These are phyloP conservation scores for Camponotus floridanus DNA, from an alignment of 1,140 invertebrate genomes.

Conservation along the genomic window DNA sequence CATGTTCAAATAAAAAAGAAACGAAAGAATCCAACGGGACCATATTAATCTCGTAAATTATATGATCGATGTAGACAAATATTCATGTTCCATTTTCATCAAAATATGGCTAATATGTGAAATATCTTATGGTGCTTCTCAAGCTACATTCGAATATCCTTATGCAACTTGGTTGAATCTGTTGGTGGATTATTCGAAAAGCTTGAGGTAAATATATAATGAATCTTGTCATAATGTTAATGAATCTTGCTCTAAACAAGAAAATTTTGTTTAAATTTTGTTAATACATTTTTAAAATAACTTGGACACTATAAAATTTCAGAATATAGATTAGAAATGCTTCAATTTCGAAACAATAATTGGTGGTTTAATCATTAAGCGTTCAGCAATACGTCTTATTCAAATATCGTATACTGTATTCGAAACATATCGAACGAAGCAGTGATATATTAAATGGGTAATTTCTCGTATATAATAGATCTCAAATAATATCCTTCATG, in stretches of 20 bases:
- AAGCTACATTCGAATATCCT: too few species aligned
- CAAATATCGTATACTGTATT: slow-evolving; percentile 23
- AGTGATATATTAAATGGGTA: slow-evolving; percentile 5
- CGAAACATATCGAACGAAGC: slow-evolving; percentile 10
- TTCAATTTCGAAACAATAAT: not conserved
- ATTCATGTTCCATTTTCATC: slow-evolving; percentile 50
- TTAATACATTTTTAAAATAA: not conserved
- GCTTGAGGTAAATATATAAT: too few species aligned
- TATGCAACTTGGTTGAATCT: too few species aligned
- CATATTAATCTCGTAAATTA: slow-evolving; percentile 18
- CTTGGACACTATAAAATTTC: not conserved
- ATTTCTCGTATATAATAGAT: not conserved
- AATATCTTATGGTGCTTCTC: not conserved
- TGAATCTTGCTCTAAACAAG: too few species aligned
- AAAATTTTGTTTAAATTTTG: too few species aligned
- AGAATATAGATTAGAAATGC: slow-evolving; percentile 41
- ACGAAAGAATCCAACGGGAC: not conserved
- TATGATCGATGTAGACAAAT: slow-evolving; percentile 18
- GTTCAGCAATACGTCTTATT: not conserved
- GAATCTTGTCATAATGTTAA: too few species aligned
- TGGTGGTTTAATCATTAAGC: too few species aligned
- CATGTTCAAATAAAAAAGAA: too few species aligned
- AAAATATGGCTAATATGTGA: not conserved
- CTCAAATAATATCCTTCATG: not conserved
- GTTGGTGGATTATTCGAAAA: too few species aligned